These are phyloP conservation scores for Xanthorhoe designata DNA, from an alignment of 2,888 invertebrate genomes.

Conservation along the genomic window DNA sequence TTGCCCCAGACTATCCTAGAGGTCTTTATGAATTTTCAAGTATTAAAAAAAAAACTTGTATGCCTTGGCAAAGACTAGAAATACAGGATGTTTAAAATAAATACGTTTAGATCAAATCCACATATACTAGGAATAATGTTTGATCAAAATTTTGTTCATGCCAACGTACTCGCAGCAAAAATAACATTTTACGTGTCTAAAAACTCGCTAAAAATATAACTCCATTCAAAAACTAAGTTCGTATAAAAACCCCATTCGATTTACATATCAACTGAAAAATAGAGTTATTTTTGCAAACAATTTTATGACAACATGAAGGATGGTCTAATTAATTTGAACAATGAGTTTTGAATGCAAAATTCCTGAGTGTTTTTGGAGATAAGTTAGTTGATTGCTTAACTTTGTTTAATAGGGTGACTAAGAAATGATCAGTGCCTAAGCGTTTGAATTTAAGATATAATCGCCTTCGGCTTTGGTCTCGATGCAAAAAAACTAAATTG, in stretches of 20 bases:
- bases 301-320: background rate
- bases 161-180: slow-evolving; percentile 17
- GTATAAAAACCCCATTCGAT: slow-evolving; percentile 31
- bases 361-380: background rate
- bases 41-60: too few species aligned
- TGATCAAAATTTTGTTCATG: slow-evolving; percentile 4
- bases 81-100: too few species aligned
- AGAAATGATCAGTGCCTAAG: background rate
- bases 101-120: too few species aligned
- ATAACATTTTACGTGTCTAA: slow-evolving; percentile 8
- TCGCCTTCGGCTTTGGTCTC: too few species aligned
- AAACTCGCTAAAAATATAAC: slow-evolving; percentile 13
- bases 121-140: slow-evolving; percentile 1
- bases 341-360: background rate
- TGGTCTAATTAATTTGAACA: slow-evolving; percentile 6
- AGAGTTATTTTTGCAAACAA: slow-evolving; percentile 7
- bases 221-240: slow-evolving; percentile 20
- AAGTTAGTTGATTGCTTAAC: background rate
- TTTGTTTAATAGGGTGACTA: background rate
- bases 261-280: slow-evolving; percentile 30
- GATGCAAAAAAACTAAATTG: too few species aligned
- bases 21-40: too few species aligned
- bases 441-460: too few species aligned
- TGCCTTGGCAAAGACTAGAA: too few species aligned
- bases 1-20: too few species aligned